Base-by-base conservation (phyloP, 2,113 vertebrate species). In the Periophthalmus modestus region DNA sequence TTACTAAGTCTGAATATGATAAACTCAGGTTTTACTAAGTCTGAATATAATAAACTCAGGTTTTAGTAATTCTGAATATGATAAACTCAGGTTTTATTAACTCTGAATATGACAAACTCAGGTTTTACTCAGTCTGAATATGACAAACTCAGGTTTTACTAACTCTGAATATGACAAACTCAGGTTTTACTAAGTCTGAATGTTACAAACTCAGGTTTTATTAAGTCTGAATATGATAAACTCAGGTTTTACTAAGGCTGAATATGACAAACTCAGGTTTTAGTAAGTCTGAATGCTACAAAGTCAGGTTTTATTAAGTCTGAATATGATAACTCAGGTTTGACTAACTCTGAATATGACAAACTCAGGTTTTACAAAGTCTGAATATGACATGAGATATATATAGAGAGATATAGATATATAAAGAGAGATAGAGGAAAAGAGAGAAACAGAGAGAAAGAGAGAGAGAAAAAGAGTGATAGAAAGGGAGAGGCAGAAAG, bases 121-220 rank as follows among this genome's bases (percentile, higher is more conserved):
- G 6, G 39, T 39, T 39, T 9, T 39, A 9, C 10, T 39, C 6
- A 39, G 6, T 39, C 39, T 39, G 3, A 39, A 7, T 6, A 39
- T 6, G 95, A 98, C 87, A 98, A 97, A 75, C 97, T 99, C 87
- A 98, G 98, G 96, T 97, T 67, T n/a, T 75, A 69, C 48, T 69
- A 68, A 28, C 2, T 28, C 28, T 28, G 28, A 28, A 28, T 57
- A 11, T 52, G 59, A 16, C 47, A 19, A 66, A 66, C 47, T 19
- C 1, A 39, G 6, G 39, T 39, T 39, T 9, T 39, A 9, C 10
- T 39, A 39, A 39, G 6, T 39, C 39, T 39, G 3, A 39, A 39
- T 57, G 7, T 52, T 54, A 16, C 47, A 19, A 66, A 66, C 47
- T 19, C 1, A 39, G 6, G 39, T 39, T 39, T 9, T 39, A 9